These are phyloP conservation scores for Tipula helvola DNA, from an alignment of 2,888 invertebrate species.

Conservation along the genomic window DNA sequence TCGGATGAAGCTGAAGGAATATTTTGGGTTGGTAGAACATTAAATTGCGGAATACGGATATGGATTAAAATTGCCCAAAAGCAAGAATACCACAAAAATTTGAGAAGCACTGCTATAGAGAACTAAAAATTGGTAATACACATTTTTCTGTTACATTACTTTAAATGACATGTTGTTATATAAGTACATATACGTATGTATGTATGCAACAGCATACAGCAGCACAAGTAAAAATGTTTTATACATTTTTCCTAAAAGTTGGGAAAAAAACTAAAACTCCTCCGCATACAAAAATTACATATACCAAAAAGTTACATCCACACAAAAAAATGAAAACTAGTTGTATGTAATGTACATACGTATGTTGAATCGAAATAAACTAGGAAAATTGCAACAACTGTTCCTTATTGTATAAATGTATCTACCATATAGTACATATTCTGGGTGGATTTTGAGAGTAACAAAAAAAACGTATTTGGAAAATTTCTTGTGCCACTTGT, in stretches of 20 bases:
- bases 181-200: neutral
- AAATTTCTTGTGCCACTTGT: neutral
- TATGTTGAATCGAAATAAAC: neutral
- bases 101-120: too few species aligned
- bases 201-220: neutral
- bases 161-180: neutral
- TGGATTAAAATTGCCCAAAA: too few species aligned
- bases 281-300: neutral
- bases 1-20: too few species aligned
- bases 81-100: too few species aligned
- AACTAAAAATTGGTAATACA: neutral
- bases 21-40: too few species aligned
- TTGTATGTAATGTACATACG: neutral
- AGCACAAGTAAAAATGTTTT: neutral
- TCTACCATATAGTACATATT: neutral
- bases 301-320: neutral
- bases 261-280: neutral
- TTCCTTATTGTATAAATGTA: neutral
- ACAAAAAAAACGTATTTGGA: neutral
- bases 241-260: neutral
- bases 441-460: neutral
- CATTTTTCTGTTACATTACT: neutral
- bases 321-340: neutral
- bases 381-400: neutral
- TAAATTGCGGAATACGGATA: too few species aligned